These are phyloP conservation scores for Orussus abietinus DNA, from an alignment of 1,140 invertebrate genomes.

Conservation along the genomic window DNA sequence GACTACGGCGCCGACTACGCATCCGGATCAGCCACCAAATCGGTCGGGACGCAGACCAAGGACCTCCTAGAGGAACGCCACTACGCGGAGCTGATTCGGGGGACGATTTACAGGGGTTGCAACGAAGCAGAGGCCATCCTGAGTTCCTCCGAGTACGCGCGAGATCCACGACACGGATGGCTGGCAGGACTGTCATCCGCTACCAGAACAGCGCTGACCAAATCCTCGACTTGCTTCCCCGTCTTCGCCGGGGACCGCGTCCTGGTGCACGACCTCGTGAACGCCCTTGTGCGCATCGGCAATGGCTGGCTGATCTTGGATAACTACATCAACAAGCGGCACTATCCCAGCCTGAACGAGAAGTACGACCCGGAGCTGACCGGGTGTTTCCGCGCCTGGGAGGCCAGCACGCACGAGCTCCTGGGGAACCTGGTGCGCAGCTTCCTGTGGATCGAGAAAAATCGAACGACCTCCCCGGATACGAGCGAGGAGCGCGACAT, in stretches of 20 bases:
- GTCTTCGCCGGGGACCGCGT: slow-evolving; percentile 35
- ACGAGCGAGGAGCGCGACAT: no score
- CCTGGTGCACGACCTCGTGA: slow-evolving; percentile 38
- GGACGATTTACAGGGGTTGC: slow-evolving; percentile 37
- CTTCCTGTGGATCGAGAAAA: slow-evolving; percentile 32
- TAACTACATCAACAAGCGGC: slow-evolving; percentile 45
- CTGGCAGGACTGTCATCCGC: slow-evolving; percentile 33
- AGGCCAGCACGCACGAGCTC: slow-evolving; percentile 33
- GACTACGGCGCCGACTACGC: slow-evolving; percentile 25
- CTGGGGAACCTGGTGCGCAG: slow-evolving; percentile 34
- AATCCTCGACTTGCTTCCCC: slow-evolving; percentile 40
- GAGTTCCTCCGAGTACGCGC: slow-evolving; percentile 20
- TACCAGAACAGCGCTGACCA: slow-evolving; percentile 38
- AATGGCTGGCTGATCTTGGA: slow-evolving; percentile 47
- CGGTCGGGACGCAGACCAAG: slow-evolving; percentile 28
- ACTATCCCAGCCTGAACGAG: slow-evolving; percentile 32
- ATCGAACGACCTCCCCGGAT: slow-evolving; percentile 5
- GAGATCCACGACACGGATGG: slow-evolving; percentile 26
- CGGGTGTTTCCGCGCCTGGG: slow-evolving; percentile 37
- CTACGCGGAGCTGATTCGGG: slow-evolving; percentile 29
- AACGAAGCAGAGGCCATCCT: slow-evolving; percentile 36
- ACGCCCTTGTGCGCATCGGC: slow-evolving; percentile 38
- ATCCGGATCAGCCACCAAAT: slow-evolving; percentile 9
- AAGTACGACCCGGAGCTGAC: slow-evolving; percentile 34
- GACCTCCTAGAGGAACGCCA: slow-evolving; percentile 4